phyloP scores from a whole-genome alignment of 2,113 vertebrate genomes.

The Oxygymnocypris stewartii region DNA sequence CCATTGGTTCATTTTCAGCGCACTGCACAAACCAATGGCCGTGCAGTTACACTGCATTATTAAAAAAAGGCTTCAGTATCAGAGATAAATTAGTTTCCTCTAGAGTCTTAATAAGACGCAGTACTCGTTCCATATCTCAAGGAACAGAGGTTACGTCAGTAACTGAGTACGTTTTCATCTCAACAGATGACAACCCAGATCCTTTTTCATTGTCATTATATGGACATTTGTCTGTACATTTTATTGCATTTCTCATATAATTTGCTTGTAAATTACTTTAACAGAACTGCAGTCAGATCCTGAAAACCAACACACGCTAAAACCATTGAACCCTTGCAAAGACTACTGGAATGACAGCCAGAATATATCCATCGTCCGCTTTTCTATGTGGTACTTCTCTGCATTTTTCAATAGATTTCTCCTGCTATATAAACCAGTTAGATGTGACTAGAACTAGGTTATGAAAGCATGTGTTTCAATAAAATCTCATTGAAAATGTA shows the following conservation, averaged over 20 bases:
- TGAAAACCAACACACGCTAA: background rate
- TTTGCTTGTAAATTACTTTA: background rate
- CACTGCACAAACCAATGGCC: too few species aligned
- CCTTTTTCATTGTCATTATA: background rate
- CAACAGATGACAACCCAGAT: background rate
- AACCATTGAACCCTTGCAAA: background rate
- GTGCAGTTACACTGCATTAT: too few species aligned
- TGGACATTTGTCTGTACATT: background rate
- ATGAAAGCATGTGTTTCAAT: background rate
- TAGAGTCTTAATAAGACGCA: too few species aligned
- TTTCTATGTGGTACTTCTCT: background rate
- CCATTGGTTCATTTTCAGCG: too few species aligned
- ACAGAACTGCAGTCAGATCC: background rate
- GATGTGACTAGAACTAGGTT: constrained; percentile 21
- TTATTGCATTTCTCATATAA: too few species aligned
- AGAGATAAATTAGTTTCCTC: too few species aligned
- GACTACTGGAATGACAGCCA: background rate
- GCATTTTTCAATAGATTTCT: constrained; percentile 26
- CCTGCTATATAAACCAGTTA: background rate
- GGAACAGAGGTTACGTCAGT: too few species aligned
- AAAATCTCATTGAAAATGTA: constrained; percentile 30
- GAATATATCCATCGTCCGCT: background rate
- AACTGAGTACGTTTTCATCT: too few species aligned
- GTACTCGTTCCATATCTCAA: too few species aligned
- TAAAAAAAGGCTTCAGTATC: too few species aligned